Evolutionary conservation across 2,888 invertebrate species (phyloP).

Genomic region (Ptychoptera contaminata): DNA sequence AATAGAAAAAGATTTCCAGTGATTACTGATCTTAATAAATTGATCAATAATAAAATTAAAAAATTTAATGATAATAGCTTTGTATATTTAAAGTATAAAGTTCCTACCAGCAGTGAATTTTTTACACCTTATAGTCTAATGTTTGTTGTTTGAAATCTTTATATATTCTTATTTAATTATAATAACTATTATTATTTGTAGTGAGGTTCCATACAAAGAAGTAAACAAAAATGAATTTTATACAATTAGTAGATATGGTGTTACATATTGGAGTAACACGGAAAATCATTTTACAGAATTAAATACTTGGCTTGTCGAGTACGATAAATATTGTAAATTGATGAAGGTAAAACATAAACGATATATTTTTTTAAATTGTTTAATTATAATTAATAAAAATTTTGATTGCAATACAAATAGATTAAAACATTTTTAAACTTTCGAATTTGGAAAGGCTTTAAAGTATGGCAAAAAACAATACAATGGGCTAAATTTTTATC

Average conservation of each 20-base stretch:
- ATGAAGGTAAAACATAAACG: constrained; percentile 33
- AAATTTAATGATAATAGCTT: constrained; percentile 44
- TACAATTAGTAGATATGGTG: constrained; percentile 69
- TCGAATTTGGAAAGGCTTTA: constrained; percentile 65
- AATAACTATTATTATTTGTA: constrained; percentile 22
- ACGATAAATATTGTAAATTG: constrained; percentile 61
- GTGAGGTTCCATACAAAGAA: constrained; percentile 56
- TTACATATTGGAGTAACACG: constrained; percentile 53
- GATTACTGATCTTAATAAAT: constrained; percentile 30
- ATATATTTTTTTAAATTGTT: constrained; percentile 18
- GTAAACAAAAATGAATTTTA: constrained; percentile 56
- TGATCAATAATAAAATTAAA: constrained; percentile 37
- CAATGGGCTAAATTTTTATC: constrained; percentile 47
- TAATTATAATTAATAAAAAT: constrained; percentile 10
- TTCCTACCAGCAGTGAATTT: constrained; percentile 51
- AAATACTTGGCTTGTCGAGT: constrained; percentile 68
- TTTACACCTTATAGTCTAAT: constrained; percentile 61
- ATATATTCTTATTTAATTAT: background rate
- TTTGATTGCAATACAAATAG: constrained; percentile 27
- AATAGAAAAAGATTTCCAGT: background rate
- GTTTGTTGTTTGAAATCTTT: constrained; percentile 29
- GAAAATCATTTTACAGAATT: constrained; percentile 68
- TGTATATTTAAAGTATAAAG: constrained; percentile 60
- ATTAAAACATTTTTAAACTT: constrained; percentile 53
- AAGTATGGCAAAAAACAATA: constrained; percentile 62